A percentile compares a stretch with the other conserved stretches of the same genome.
Conservation (phyloP, 2,888 invertebrate species). For the Acheta domesticus region DNA sequence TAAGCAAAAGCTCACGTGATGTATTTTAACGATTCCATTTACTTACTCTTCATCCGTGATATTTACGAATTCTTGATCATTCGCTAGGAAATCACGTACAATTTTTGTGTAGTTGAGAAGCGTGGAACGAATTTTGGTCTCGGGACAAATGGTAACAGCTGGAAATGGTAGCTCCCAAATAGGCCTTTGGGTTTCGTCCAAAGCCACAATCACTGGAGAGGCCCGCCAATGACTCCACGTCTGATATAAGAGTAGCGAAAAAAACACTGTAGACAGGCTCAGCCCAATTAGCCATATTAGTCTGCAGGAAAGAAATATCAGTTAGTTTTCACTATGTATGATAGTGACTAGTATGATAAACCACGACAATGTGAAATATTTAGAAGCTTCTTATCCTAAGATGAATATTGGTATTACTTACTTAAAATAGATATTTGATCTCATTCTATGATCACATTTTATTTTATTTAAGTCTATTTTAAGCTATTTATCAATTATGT, state of each 20-base stretch:
- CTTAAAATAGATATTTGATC: too few species aligned
- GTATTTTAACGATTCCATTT: too few species aligned
- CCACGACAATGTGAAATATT: too few species aligned
- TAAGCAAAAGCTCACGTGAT: too few species aligned
- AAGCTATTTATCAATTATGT: too few species aligned
- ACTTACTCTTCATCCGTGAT: conserved; percentile 56
- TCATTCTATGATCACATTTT: too few species aligned
- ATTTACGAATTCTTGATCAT: conserved; percentile 47
- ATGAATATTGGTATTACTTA: too few species aligned
- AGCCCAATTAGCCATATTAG: conserved; percentile 63
- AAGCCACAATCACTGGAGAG: conserved; percentile 70
- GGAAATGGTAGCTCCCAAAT: conserved; percentile 59
- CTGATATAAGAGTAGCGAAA: conserved; percentile 58
- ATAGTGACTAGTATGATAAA: too few species aligned
- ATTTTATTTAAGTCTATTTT: too few species aligned
- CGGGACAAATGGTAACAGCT: conserved; percentile 63
- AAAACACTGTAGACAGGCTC: conserved; percentile 59
- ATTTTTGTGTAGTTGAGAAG: conserved; percentile 55
- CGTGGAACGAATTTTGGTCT: conserved; percentile 63
- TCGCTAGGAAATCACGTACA: conserved; percentile 47
- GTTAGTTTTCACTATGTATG: too few species aligned
- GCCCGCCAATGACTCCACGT: conserved; percentile 68
- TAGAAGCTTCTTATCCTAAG: too few species aligned
- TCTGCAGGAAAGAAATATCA: conserved; percentile 44
- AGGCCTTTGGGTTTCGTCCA: conserved; percentile 65